Conservation (phyloP, 37 sponge, comb jelly and placozoan genomes). For the Lycopodina hypogea region DNA sequence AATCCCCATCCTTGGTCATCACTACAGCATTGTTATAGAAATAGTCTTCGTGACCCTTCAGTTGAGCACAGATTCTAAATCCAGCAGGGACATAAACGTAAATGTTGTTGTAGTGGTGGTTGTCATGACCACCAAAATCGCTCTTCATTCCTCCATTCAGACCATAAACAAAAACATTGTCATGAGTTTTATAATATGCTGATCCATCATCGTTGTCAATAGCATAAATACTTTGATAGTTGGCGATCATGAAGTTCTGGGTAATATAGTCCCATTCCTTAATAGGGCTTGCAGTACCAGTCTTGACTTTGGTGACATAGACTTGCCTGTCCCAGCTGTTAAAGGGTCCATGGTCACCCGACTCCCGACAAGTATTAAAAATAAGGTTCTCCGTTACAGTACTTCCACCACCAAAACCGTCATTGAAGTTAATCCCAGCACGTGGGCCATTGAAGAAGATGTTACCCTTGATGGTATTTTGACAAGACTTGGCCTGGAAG, state of each 20-base stretch:
- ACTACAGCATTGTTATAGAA: slow-evolving; percentile 67
- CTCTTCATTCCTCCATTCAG: slow-evolving; percentile 65
- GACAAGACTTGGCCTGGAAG: slow-evolving; percentile 60
- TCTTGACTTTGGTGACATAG: slow-evolving; percentile 39
- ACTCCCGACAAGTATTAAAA: slow-evolving; percentile 71
- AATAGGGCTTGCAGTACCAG: slow-evolving; percentile 37
- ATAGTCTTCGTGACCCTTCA: slow-evolving; percentile 54
- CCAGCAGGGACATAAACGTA: slow-evolving; percentile 47
- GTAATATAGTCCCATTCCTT: slow-evolving; percentile 39
- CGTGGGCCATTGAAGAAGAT: slow-evolving; percentile 84
- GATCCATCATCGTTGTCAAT: slow-evolving; percentile 83
- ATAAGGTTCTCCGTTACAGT: slow-evolving; percentile 49
- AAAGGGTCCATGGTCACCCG: slow-evolving; percentile 76
- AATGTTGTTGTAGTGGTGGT: slow-evolving; percentile 53
- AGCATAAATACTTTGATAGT: slow-evolving; percentile 52
- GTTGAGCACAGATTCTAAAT: slow-evolving; percentile 43
- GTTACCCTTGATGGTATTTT: slow-evolving; percentile 53
- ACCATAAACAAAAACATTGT: slow-evolving; percentile 63
- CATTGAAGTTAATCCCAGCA: slow-evolving; percentile 83
- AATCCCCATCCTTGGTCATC: slow-evolving; percentile 40
- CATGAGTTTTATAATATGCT: slow-evolving; percentile 50
- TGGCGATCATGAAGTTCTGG: slow-evolving; percentile 59
- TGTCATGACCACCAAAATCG: slow-evolving; percentile 61
- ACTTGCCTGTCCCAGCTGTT: slow-evolving; percentile 72
- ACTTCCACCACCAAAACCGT: slow-evolving; percentile 76